Evolutionary conservation across 1,140 invertebrate genomes (phyloP).

Genomic region (Brachionus paranguensis): DNA sequence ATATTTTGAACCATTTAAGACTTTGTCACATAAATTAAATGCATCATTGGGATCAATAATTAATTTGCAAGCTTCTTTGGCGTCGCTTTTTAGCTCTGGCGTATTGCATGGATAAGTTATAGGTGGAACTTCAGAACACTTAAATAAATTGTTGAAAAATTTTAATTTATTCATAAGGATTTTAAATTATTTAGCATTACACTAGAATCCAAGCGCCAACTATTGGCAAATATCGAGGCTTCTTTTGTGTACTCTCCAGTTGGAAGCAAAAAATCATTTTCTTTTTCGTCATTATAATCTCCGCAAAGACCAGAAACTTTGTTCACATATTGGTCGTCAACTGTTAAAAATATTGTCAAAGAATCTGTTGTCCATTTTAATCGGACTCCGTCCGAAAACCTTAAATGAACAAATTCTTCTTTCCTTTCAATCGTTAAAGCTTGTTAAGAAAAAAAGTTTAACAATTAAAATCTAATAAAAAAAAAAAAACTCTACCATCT

Average conservation of each 20-base stretch:
- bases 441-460: slow-evolving; percentile 53
- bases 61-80: background rate
- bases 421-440: slow-evolving; percentile 65
- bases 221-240: slow-evolving; percentile 61
- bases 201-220: slow-evolving; percentile 58
- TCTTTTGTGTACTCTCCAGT: slow-evolving; percentile 56
- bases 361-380: slow-evolving; percentile 66
- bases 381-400: slow-evolving; percentile 65
- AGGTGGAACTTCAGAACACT: slow-evolving; percentile 9
- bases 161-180: too few species aligned
- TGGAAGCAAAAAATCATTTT: slow-evolving; percentile 58
- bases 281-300: slow-evolving; percentile 63
- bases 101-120: slow-evolving; percentile 13
- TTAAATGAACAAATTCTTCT: slow-evolving; percentile 65
- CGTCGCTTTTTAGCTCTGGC: background rate
- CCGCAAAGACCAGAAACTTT: slow-evolving; percentile 74
- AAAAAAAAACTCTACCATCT: background rate
- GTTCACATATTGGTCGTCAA: slow-evolving; percentile 68
- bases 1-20: slow-evolving; percentile 47
- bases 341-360: slow-evolving; percentile 59
- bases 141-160: background rate
- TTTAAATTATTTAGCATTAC: background rate
- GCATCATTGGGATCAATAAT: background rate
- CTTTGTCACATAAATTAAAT: background rate
- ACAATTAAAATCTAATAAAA: background rate